Conservation (phyloP, 2,888 invertebrate species). For the Lepidochrysops patricia region DNA sequence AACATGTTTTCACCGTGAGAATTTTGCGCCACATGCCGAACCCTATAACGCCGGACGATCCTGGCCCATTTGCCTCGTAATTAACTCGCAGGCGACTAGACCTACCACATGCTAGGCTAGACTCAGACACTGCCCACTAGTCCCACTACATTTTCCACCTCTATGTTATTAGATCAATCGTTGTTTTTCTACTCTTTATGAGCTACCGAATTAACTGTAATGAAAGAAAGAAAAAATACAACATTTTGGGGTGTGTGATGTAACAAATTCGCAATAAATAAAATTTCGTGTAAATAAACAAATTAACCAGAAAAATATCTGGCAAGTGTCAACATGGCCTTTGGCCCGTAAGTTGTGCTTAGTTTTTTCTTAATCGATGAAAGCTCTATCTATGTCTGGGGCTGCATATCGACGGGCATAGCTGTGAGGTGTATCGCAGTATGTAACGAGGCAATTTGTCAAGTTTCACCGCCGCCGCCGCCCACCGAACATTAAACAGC, state of each 20-base stretch:
- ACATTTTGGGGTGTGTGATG: no score
- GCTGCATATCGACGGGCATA: neutral
- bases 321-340: neutral
- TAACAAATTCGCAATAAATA: no score
- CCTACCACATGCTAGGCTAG: neutral
- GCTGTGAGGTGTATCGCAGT: neutral
- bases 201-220: no score
- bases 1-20: neutral
- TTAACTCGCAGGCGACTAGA: neutral
- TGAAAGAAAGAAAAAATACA: no score
- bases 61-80: neutral
- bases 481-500: neutral
- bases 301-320: neutral
- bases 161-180: no score
- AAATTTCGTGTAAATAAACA: no score
- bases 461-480: neutral
- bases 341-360: neutral
- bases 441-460: conserved; percentile 7
- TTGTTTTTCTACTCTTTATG: no score
- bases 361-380: neutral
- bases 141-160: no score
- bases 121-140: neutral
- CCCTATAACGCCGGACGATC: neutral
- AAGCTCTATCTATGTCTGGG: neutral
- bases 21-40: neutral